Conservation (phyloP, 2,797 vertebrate genomes). For the Molossus molossus region DNA sequence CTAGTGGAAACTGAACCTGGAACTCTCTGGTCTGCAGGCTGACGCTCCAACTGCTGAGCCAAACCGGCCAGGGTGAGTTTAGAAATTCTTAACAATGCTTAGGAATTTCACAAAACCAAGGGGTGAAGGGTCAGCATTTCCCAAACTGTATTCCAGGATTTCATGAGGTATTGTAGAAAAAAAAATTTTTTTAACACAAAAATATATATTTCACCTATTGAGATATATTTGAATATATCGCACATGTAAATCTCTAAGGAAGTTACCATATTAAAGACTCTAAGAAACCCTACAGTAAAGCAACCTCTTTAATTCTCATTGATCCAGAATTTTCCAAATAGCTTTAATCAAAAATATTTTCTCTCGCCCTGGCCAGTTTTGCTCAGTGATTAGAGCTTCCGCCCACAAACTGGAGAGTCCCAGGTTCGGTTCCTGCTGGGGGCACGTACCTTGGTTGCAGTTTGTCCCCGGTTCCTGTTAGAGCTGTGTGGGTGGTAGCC, state of each 20-base stretch:
- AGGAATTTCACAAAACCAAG: not conserved
- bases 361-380: not conserved
- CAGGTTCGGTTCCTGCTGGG: too few species aligned
- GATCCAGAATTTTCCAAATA: constrained; percentile 62
- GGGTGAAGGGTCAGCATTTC: not conserved
- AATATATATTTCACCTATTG: not conserved
- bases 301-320: constrained; percentile 39
- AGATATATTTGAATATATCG: not conserved
- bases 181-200: not conserved
- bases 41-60: too few species aligned
- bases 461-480: too few species aligned
- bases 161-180: not conserved
- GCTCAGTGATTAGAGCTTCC: too few species aligned
- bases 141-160: constrained; percentile 23
- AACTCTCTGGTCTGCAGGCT: too few species aligned
- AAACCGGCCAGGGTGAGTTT: not conserved
- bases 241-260: constrained; percentile 7
- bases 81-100: not conserved
- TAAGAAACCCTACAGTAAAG: not conserved
- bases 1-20: too few species aligned
- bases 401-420: too few species aligned
- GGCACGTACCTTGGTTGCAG: too few species aligned
- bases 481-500: too few species aligned
- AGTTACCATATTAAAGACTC: not conserved
- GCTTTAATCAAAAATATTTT: not conserved